A percentile compares a stretch with the other conserved stretches of the same genome.
These are phyloP conservation scores for Marasmarcha lunaedactyla DNA, from an alignment of 2,888 invertebrate genomes.

Conservation along the genomic window DNA sequence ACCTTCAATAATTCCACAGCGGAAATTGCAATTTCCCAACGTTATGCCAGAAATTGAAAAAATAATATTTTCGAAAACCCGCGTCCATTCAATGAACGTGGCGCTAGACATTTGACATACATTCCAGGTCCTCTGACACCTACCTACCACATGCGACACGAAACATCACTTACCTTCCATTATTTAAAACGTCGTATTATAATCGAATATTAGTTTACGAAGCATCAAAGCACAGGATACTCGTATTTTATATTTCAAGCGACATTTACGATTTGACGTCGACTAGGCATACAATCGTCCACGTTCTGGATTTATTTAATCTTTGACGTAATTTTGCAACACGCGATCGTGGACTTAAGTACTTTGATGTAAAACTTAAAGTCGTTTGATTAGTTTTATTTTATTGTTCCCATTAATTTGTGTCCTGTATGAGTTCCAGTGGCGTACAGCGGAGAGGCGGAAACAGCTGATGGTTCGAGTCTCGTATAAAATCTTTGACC, in stretches of 20 bases:
- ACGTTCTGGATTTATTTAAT: background rate
- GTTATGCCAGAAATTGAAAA: too few species aligned
- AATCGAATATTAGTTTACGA: background rate
- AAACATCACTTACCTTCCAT: background rate
- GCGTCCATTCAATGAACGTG: background rate
- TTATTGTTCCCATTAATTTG: background rate
- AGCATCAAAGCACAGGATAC: slow-evolving; percentile 1
- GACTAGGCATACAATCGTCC: background rate
- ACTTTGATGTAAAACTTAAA: background rate
- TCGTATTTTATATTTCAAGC: slow-evolving; percentile 1
- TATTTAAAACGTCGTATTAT: background rate
- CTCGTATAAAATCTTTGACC: slow-evolving; percentile 7
- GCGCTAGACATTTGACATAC: background rate
- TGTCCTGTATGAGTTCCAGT: slow-evolving; percentile 2
- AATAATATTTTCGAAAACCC: background rate
- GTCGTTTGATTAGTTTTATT: background rate
- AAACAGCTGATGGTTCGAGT: slow-evolving; percentile 25
- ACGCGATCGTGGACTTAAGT: background rate
- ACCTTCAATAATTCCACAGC: too few species aligned
- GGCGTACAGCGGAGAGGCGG: slow-evolving; percentile 14
- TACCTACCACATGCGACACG: slow-evolving; percentile 9
- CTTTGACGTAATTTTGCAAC: background rate
- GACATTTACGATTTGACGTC: background rate
- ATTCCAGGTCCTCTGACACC: slow-evolving; percentile 7
- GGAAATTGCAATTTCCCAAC: too few species aligned